Evolutionary conservation across 2,113 vertebrate species (phyloP).

Genomic region (Vulpes lagopus): DNA sequence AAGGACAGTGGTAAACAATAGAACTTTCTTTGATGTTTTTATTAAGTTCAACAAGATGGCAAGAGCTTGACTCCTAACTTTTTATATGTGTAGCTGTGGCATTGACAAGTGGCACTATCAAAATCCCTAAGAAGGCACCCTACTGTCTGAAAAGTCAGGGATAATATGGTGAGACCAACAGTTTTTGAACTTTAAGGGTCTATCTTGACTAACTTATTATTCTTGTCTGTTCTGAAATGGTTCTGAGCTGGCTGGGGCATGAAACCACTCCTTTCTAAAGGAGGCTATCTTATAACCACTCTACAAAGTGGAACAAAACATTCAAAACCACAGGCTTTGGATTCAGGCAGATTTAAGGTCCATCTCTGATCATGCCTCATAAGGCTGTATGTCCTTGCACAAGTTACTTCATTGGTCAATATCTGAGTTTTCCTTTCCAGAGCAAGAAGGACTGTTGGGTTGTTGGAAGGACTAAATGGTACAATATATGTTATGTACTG

Average conservation of each 20-base stretch:
- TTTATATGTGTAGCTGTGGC: background rate
- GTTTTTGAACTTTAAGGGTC: background rate
- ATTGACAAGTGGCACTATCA: background rate
- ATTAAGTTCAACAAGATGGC: background rate
- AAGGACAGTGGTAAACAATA: background rate
- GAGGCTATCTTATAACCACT: background rate
- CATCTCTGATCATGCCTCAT: background rate
- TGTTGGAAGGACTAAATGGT: background rate
- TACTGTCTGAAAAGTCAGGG: background rate
- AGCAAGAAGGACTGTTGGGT: background rate
- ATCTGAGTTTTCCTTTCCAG: background rate
- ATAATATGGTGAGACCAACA: background rate
- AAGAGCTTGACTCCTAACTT: background rate
- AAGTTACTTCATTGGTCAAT: background rate
- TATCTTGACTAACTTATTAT: background rate
- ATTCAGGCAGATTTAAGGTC: background rate
- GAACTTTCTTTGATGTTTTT: background rate
- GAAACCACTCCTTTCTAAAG: background rate
- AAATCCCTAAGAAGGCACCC: background rate
- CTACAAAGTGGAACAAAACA: background rate
- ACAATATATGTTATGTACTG: background rate
- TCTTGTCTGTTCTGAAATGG: background rate
- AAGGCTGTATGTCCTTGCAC: background rate
- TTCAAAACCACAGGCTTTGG: background rate
- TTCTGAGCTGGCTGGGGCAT: background rate